phyloP scores from a whole-genome alignment of 64 coral and sea anemone genomes.

The Acropora yongei region DNA sequence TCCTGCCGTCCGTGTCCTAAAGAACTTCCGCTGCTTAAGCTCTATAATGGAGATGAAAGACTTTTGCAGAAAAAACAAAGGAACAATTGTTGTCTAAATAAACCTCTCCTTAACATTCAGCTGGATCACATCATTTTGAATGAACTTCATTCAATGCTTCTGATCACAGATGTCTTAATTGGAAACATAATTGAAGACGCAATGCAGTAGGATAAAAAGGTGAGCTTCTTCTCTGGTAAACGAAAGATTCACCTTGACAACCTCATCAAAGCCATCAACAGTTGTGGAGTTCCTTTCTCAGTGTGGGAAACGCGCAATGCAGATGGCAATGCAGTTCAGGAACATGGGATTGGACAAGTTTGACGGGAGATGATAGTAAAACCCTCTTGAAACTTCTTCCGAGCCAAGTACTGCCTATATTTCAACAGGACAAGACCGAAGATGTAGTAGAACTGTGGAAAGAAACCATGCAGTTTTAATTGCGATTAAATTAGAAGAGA shows the following conservation, averaged over 20 bases:
- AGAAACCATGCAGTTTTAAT: neutral
- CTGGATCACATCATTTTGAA: constrained; percentile 15
- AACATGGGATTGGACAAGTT: constrained; percentile 37
- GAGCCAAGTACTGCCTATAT: neutral
- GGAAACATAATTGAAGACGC: constrained; percentile 30
- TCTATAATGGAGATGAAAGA: no score
- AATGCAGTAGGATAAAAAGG: constrained; percentile 57
- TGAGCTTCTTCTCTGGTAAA: neutral
- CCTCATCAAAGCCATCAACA: constrained; percentile 22
- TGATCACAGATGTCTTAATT: constrained; percentile 33
- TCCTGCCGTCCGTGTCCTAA: no score
- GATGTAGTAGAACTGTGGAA: constrained; percentile 50
- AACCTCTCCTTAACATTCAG: constrained; percentile 17
- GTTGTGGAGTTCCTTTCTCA: constrained; percentile 15
- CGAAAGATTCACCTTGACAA: constrained; percentile 30
- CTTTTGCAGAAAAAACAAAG: neutral
- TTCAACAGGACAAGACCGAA: neutral
- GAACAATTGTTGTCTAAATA: neutral
- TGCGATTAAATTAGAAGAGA: neutral
- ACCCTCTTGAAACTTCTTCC: constrained; percentile 29
- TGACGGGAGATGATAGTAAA: constrained; percentile 33
- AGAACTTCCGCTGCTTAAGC: no score
- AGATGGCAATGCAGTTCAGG: constrained; percentile 29
- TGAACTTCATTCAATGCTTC: constrained; percentile 36
- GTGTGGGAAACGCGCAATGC: neutral